Conservation (phyloP, 2,113 vertebrate genomes). For the Plectropomus leopardus region DNA sequence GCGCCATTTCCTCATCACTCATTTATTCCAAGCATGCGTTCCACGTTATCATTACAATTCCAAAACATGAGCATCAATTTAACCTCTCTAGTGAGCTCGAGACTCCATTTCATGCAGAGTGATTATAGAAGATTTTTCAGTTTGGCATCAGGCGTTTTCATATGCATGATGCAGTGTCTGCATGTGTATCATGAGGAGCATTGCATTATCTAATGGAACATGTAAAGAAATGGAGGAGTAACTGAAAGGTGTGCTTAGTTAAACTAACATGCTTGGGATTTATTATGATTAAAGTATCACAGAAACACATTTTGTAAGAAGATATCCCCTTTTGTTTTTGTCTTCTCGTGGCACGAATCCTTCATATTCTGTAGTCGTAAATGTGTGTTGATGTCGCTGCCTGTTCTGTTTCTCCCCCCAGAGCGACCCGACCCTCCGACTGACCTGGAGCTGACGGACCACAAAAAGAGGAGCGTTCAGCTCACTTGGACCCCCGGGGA, state of each 20-base stretch:
- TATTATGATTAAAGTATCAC: neutral
- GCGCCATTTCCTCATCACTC: constrained; percentile 35
- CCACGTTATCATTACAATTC: constrained; percentile 55
- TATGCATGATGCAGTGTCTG: constrained; percentile 67
- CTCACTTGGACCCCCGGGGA: constrained; percentile 95
- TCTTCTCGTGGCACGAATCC: constrained; percentile 47
- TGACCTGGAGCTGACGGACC: constrained; percentile 95
- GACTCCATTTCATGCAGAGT: constrained; percentile 63
- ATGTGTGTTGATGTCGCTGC: constrained; percentile 27
- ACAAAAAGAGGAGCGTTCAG: constrained; percentile 89
- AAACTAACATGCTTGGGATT: constrained; percentile 6
- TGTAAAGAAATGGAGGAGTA: constrained; percentile 10
- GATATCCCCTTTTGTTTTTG: constrained; percentile 30
- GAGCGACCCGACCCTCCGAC: constrained; percentile 93
- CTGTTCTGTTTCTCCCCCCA: constrained; percentile 76
- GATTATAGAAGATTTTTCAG: constrained; percentile 45
- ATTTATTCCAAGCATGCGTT: constrained; percentile 70
- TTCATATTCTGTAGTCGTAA: neutral
- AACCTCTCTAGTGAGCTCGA: constrained; percentile 46
- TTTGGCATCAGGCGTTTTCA: constrained; percentile 35
- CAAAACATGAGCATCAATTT: constrained; percentile 61
- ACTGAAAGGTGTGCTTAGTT: constrained; percentile 11
- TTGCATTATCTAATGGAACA: neutral
- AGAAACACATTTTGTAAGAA: neutral
- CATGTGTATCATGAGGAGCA: constrained; percentile 42